phyloP scores from a whole-genome alignment of 2,113 vertebrate species.

The Rhinolophus sinicus region DNA sequence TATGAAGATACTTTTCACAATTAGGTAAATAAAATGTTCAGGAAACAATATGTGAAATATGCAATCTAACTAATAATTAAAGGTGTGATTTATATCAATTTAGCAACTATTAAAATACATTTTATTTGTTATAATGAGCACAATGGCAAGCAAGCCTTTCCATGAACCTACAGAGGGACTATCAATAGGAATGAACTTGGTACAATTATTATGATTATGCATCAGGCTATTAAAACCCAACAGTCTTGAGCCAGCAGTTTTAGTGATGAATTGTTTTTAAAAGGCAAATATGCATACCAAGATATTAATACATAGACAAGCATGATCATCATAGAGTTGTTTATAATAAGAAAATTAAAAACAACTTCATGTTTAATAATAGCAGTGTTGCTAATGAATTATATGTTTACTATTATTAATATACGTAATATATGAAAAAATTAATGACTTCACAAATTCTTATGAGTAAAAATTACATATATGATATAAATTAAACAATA shows the following conservation, averaged over 20 bases:
- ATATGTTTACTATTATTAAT: background rate
- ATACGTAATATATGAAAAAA: background rate
- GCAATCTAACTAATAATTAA: background rate
- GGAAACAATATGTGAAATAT: background rate
- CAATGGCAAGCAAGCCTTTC: background rate
- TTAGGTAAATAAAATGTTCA: background rate
- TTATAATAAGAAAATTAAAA: slow-evolving; percentile 3
- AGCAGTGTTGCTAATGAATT: background rate
- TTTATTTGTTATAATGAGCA: background rate
- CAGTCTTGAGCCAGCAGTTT: background rate
- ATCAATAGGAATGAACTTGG: background rate
- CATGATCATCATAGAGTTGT: background rate
- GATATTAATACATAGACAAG: background rate
- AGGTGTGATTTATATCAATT: background rate
- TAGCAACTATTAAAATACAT: background rate
- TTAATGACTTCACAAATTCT: background rate
- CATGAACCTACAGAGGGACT: background rate
- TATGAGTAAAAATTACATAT: background rate
- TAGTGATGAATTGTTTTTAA: background rate
- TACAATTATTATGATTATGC: background rate
- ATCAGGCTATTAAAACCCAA: background rate
- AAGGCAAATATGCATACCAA: background rate
- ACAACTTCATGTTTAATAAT: background rate
- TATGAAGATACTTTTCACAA: background rate
- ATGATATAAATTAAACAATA: background rate